Evolutionary conservation across 2,888 invertebrate genomes (phyloP), one percentile per base, ranked within the genome.

Genomic region (Teleogryllus oceanicus): DNA sequence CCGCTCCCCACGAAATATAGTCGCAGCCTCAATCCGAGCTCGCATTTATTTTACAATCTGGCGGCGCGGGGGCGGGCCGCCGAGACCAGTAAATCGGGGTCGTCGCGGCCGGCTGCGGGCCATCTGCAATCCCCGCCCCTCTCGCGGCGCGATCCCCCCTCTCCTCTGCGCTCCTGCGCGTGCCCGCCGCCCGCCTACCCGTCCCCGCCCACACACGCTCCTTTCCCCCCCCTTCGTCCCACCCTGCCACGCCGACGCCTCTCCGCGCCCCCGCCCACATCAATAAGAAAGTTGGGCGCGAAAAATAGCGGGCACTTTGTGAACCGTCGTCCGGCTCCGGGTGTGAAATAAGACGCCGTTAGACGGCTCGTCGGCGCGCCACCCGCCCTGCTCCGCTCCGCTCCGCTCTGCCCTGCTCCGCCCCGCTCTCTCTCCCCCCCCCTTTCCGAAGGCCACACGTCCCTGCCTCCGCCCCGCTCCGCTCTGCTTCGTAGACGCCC

Each of bases 11-110:
- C 16, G 62, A 62, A 62, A 62, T 62, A 62, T 62, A 62, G 62
- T 62, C 62, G 62, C 62, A 62, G 62, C 62, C 62, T 62, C 62
- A 62, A 62, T 62, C 62, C 62, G n/a, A 62, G 62, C 62, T 13
- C 62, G 62, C 62, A n/a, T 62, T 62, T 62, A 62, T 62, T 62
- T 62, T 62, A 62, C 62, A 62, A 62, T 62, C 62, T 62, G 62
- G 62, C 62, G 62, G 62, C 4, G 62, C n/a, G 62, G 62, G 16
- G 8, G 37, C 37, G 37, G 37, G 8, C 8, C 37, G 37, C 13
- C 62, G 62, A n/a, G 62, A 62, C 62, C 62, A 62, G 62, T 62
- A 62, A 62, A 62, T 62, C 62, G 62, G n/a, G 62, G 16, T 62
- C 62, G 62, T 62, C 62, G 62, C 62, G 62, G 16, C 62, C 16